Conservation (phyloP, 2,888 invertebrate species). For the Cryptocephalus moraei region DNA sequence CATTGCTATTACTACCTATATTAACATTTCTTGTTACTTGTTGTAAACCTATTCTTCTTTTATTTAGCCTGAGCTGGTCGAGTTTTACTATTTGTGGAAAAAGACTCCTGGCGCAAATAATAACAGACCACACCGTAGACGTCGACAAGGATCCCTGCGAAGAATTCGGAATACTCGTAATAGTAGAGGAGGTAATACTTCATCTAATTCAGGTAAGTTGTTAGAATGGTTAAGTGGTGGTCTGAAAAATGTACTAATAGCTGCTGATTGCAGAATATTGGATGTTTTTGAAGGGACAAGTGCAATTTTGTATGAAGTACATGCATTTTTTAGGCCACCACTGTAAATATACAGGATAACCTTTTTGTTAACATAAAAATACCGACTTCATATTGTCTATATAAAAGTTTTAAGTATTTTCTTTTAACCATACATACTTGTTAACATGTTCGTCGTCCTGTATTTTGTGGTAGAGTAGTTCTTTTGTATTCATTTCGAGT, state of each 20-base stretch:
- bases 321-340: conserved; percentile 21
- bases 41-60: conserved; percentile 1
- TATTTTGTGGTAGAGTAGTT: conserved; percentile 11
- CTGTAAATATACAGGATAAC: conserved; percentile 11
- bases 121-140: conserved; percentile 85
- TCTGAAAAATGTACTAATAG: not conserved
- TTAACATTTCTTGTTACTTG: conserved; percentile 4
- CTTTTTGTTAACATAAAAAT: no score
- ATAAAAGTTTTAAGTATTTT: no score
- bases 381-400: no score
- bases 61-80: conserved; percentile 80
- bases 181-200: conserved; percentile 57
- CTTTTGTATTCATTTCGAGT: not conserved
- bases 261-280: no score
- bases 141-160: conserved; percentile 77
- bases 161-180: conserved; percentile 82
- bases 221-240: conserved; percentile 11
- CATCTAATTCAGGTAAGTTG: conserved; percentile 39
- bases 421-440: no score
- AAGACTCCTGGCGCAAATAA: conserved; percentile 97
- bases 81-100: conserved; percentile 99
- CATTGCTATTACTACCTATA: no score
- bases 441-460: conserved; percentile 4
- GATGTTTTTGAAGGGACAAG: no score
- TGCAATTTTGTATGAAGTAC: conserved; percentile 4